Percentiles rank a stretch among this genome's conserved stretches.
These are phyloP conservation scores for Hypomesus transpacificus DNA, from an alignment of 2,113 vertebrate genomes.

Conservation along the genomic window DNA sequence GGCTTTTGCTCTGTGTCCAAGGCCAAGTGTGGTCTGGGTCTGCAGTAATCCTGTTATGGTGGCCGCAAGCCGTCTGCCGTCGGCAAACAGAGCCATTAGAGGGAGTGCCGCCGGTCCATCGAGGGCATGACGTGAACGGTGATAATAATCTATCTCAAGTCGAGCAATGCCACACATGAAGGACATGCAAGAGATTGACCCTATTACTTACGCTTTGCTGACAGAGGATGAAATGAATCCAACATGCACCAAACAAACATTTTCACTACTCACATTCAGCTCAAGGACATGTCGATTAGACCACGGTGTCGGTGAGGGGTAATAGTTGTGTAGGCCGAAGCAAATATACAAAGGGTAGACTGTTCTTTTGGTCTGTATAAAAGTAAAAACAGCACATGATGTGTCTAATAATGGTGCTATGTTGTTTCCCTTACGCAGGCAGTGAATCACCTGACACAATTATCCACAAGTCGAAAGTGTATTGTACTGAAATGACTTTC, in stretches of 20 bases:
- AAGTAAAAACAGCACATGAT: too few species aligned
- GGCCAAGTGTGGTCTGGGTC: constrained; percentile 11
- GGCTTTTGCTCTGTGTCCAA: constrained; percentile 1
- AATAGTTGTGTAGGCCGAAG: background rate
- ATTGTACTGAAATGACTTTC: too few species aligned
- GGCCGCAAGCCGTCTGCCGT: background rate
- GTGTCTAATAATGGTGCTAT: too few species aligned
- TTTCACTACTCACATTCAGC: background rate
- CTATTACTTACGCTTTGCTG: background rate
- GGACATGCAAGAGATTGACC: background rate
- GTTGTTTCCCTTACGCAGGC: too few species aligned
- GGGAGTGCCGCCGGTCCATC: background rate
- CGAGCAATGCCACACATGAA: constrained; percentile 11
- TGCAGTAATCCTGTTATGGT: background rate
- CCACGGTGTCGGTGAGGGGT: background rate
- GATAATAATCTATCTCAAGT: constrained; percentile 10
- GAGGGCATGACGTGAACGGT: background rate
- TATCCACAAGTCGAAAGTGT: too few species aligned
- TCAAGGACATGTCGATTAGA: background rate
- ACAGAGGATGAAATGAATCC: background rate
- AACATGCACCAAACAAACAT: background rate
- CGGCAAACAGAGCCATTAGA: constrained; percentile 1
- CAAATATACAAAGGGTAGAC: too few species aligned
- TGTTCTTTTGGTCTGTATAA: too few species aligned
- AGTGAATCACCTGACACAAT: too few species aligned